Percentiles rank a stretch among this genome's conserved stretches.
Evolutionary conservation across 2,888 invertebrate species (phyloP).

Genomic region (Eristalinus sepulchralis): DNA sequence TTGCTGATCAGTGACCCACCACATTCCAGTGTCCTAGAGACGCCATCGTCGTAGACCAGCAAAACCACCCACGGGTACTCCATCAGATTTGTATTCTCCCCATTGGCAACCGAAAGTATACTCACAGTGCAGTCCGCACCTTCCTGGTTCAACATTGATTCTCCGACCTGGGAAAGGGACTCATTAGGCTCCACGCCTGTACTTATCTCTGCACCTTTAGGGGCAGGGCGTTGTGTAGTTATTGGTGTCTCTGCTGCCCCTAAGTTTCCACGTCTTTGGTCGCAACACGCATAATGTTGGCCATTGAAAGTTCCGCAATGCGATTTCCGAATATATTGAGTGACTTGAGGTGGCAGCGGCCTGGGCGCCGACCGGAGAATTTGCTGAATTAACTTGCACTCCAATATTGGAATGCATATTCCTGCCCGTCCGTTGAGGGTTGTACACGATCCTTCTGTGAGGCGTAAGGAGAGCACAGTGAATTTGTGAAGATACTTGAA

Average conservation of each 20-base stretch:
- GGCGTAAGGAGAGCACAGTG: background rate
- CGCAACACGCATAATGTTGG: background rate
- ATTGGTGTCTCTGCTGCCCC: too few species aligned
- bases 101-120: too few species aligned
- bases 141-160: too few species aligned
- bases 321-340: background rate
- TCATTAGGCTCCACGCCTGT: too few species aligned
- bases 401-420: background rate
- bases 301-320: background rate
- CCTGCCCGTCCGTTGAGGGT: background rate
- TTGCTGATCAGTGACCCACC: background rate
- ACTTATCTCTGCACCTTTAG: too few species aligned
- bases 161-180: too few species aligned
- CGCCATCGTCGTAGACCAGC: background rate
- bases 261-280: background rate
- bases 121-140: slow-evolving; percentile 47
- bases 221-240: too few species aligned
- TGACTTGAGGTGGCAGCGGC: background rate
- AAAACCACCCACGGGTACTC: background rate
- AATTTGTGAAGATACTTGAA: too few species aligned
- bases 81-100: too few species aligned
- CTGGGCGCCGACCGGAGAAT: background rate
- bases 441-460: background rate
- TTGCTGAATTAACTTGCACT: background rate
- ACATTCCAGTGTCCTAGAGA: background rate